A percentile compares a stretch with the other conserved stretches of the same genome.
These are phyloP conservation scores for Epistrophella euchroma DNA, from an alignment of 2,888 invertebrate genomes.

Conservation along the genomic window DNA sequence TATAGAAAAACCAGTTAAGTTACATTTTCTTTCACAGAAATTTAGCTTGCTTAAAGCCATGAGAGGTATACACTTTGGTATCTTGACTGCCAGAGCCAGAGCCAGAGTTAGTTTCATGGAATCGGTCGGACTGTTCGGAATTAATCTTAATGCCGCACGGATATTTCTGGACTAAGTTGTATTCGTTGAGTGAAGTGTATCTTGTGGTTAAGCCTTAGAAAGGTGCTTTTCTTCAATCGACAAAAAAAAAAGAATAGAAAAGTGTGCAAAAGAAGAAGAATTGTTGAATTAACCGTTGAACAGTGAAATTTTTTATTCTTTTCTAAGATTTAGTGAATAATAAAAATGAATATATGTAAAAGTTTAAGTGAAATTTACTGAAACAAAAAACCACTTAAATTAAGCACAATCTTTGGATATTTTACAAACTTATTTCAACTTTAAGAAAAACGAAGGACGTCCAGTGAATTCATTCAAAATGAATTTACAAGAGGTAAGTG, in stretches of 20 bases:
- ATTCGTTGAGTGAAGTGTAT: slow-evolving; percentile 45
- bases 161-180: slow-evolving; percentile 32
- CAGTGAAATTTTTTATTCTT: slow-evolving; percentile 35
- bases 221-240: slow-evolving; percentile 38
- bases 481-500: slow-evolving; percentile 68
- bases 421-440: slow-evolving; percentile 47
- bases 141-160: slow-evolving; percentile 42
- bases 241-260: slow-evolving; percentile 32
- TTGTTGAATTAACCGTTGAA: slow-evolving; percentile 55
- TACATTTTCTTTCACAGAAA: slow-evolving; percentile 63
- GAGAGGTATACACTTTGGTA: slow-evolving; percentile 10
- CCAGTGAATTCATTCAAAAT: slow-evolving; percentile 66
- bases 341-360: slow-evolving; percentile 33
- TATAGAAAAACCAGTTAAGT: slow-evolving; percentile 73
- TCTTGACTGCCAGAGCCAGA: background rate
- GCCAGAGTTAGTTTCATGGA: slow-evolving; percentile 61
- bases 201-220: slow-evolving; percentile 57
- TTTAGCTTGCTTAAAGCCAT: slow-evolving; percentile 35
- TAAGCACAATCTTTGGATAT: slow-evolving; percentile 51
- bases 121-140: slow-evolving; percentile 63
- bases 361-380: slow-evolving; percentile 4
- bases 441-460: slow-evolving; percentile 60
- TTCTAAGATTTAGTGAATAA: slow-evolving; percentile 17
- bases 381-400: background rate
- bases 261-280: slow-evolving; percentile 44